These are phyloP conservation scores for Hirtodrosophila duncani DNA, from an alignment of 2,888 invertebrate species.

Conservation along the genomic window DNA sequence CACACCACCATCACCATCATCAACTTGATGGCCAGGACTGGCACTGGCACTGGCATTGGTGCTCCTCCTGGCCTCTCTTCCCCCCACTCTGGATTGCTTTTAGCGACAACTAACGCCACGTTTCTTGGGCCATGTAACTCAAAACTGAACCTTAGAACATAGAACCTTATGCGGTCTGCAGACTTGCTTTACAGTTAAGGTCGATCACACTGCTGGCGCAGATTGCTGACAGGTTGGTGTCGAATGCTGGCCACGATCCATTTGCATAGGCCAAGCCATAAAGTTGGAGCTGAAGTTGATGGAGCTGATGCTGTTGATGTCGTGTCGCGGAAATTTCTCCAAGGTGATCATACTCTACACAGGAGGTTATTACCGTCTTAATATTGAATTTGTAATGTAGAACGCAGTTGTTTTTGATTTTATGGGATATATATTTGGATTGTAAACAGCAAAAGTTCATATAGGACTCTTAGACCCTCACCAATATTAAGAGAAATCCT, in stretches of 20 bases:
- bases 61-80: no score
- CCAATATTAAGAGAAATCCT: no score
- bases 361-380: no score
- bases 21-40: slow-evolving; percentile 56
- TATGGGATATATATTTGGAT: no score
- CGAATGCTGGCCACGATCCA: slow-evolving; percentile 62
- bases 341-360: no score
- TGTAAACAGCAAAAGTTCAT: no score
- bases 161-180: slow-evolving; percentile 48
- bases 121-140: slow-evolving; percentile 57
- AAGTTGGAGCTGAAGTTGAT: no score
- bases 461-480: no score
- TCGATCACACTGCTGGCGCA: slow-evolving; percentile 50
- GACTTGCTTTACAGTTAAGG: slow-evolving; percentile 72
- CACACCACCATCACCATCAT: slow-evolving; percentile 41
- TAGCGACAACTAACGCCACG: slow-evolving; percentile 69
- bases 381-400: no score
- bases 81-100: slow-evolving; percentile 54
- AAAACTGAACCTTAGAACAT: slow-evolving; percentile 46
- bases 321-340: no score
- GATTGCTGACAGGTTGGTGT: slow-evolving; percentile 71
- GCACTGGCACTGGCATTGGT: slow-evolving; percentile 18
- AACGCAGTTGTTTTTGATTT: no score
- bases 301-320: no score
- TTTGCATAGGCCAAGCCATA: slow-evolving; percentile 63